Evolutionary conservation across 1,140 invertebrate genomes (phyloP).

Genomic region (Heliconius congener): DNA sequence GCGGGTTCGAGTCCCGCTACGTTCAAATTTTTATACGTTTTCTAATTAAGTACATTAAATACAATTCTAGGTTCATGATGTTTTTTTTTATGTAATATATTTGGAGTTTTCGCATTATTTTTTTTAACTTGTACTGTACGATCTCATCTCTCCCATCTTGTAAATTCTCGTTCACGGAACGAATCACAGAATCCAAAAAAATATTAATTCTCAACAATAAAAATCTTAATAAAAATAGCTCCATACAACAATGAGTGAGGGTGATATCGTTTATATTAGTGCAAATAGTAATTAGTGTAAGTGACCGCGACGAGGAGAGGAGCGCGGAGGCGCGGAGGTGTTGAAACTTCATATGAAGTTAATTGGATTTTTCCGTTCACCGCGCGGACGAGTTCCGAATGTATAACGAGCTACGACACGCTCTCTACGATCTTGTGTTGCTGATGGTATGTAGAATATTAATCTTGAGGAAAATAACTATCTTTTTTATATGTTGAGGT

Average conservation of each 20-base stretch:
- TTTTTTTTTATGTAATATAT: too few relatives aligned
- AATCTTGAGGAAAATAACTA: background rate
- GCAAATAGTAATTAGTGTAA: conserved; percentile 59
- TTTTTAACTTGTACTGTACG: too few relatives aligned
- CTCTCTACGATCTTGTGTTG: conserved; percentile 18
- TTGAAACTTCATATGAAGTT: conserved; percentile 66
- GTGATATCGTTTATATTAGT: conserved; percentile 11
- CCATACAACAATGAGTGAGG: background rate
- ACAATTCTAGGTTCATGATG: too few relatives aligned
- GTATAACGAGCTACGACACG: conserved; percentile 58
- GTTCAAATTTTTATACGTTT: too few relatives aligned
- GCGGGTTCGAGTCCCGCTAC: too few relatives aligned
- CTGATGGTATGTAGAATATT: conserved; percentile 10
- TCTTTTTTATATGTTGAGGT: background rate
- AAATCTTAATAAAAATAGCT: background rate
- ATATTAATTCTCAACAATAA: background rate
- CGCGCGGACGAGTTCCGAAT: conserved; percentile 60
- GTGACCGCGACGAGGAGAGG: conserved; percentile 35
- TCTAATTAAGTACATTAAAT: too few relatives aligned
- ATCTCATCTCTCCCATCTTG: too few relatives aligned
- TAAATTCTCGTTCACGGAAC: too few relatives aligned
- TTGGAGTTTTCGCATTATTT: too few relatives aligned
- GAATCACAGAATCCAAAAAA: too few relatives aligned
- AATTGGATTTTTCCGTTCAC: conserved; percentile 75
- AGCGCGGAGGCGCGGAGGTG: conserved; percentile 17